Evolutionary conservation across 1,140 invertebrate species (phyloP), one percentile per base, ranked within the genome.

Genomic region (Aporrectodea caliginosa): DNA sequence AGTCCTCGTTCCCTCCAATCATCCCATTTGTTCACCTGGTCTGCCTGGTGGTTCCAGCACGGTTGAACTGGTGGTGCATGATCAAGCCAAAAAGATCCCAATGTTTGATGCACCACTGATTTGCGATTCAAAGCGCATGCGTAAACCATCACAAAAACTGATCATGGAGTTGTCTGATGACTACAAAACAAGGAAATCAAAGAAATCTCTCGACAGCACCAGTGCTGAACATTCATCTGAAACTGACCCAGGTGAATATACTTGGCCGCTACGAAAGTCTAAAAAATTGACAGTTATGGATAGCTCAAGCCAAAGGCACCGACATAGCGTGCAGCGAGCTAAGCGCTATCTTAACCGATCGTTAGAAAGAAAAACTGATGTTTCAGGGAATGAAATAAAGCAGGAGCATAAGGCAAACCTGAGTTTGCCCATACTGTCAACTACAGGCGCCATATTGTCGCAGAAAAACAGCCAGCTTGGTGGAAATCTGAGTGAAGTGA

Each of bases 81-180:
- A n/a, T n/a, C n/a, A n/a, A n/a, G n/a, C 68, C 69, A 81, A 77
- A 83, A 87, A 88, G 85, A 84, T 73, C 78, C 71, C 73, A 58
- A 78, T 84, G 2, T 81, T 86, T 74, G 86, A 88, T 35, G 83
- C 84, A 78, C 86, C 86, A 16, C 80, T 88, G n/a, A 84, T 88
- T 75, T 81, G 86, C 1, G 85, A 86, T 81, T 87, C 87, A 27
- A 89, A 89, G 76, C 79, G 87, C 32, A 82, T 84, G 16, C 84
- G 87, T 77, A 87, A 87, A 79, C 87, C 87, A 14, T 87, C 85
- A 79, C 82, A 85, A 16, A 86, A 85, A 35, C 77, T 88, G 75
- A 78, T 85, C 68, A 75, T 84, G 70, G 84, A 85, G 76, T 68
- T 84, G 35, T 80, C 82, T 1, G 84, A 86, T 68, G 82, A 82